phyloP scores from a whole-genome alignment of 2,888 invertebrate species.

The Tuberolachnus salignus region DNA sequence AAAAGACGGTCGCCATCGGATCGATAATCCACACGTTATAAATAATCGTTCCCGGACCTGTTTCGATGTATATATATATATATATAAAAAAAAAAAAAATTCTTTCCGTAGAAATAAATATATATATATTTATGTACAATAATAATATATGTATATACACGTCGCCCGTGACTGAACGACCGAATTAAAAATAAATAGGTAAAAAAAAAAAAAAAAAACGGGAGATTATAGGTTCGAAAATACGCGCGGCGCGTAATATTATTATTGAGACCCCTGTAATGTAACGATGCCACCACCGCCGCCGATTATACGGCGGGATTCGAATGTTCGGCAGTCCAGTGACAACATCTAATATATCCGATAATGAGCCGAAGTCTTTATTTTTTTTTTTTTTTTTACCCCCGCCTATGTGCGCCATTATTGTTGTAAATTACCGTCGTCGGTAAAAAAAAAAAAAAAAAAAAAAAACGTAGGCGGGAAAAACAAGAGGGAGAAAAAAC shows the following conservation, averaged over 20 bases:
- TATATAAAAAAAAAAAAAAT: conserved; percentile 3
- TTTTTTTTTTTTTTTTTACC: neutral
- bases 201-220: too few relatives aligned
- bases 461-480: neutral
- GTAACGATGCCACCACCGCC: too few relatives aligned
- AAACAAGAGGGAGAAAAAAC: conserved; percentile 31
- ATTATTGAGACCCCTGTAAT: too few relatives aligned
- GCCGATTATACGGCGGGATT: conserved; percentile 19
- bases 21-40: conserved; percentile 36
- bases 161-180: conserved; percentile 25
- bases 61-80: conserved; percentile 42
- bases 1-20: conserved; percentile 14
- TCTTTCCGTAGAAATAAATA: neutral
- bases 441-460: conserved; percentile 7
- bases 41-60: conserved; percentile 47
- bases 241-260: too few relatives aligned
- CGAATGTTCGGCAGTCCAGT: too few relatives aligned
- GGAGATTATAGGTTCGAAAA: conserved; percentile 36
- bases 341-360: conserved; percentile 19
- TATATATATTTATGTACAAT: too few relatives aligned
- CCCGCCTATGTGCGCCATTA: conserved; percentile 4
- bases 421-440: conserved; percentile 41
- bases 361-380: conserved; percentile 36
- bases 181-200: conserved; percentile 48
- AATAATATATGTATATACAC: too few relatives aligned